These are phyloP conservation scores for Perca flavescens DNA, from an alignment of 2,113 vertebrate species.

Conservation along the genomic window DNA sequence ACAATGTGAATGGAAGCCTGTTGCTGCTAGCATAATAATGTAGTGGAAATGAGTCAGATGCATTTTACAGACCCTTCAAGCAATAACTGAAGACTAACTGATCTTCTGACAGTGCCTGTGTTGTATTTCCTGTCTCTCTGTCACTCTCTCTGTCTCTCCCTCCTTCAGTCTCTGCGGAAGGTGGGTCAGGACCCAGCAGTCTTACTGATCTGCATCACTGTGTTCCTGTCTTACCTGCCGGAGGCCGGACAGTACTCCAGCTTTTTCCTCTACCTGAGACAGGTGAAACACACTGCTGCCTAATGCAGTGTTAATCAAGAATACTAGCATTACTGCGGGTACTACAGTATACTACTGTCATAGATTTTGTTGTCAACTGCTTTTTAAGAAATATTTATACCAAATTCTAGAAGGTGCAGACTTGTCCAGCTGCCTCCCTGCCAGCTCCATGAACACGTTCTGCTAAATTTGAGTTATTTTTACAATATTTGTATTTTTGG, in stretches of 20 bases:
- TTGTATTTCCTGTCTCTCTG: constrained; percentile 22
- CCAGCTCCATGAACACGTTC: too few species aligned
- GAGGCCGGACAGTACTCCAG: constrained; percentile 98
- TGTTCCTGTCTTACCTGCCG: constrained; percentile 95
- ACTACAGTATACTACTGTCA: background rate
- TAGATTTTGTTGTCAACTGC: too few species aligned
- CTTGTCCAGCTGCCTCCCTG: too few species aligned
- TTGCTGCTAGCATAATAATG: too few species aligned
- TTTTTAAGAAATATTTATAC: too few species aligned
- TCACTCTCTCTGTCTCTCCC: constrained; percentile 12
- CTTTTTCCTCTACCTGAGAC: constrained; percentile 96
- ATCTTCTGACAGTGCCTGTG: background rate
- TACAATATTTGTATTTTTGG: too few species aligned
- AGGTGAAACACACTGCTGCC: constrained; percentile 80
- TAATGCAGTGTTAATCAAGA: background rate
- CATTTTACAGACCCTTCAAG: background rate
- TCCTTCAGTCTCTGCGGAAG: constrained; percentile 91
- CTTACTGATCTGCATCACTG: constrained; percentile 92
- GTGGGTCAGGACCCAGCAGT: constrained; percentile 93
- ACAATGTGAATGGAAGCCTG: too few species aligned
- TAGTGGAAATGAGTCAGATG: background rate
- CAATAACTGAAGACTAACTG: too few species aligned
- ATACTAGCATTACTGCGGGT: background rate
- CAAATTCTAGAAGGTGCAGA: too few species aligned
- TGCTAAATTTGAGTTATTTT: too few species aligned